Percentiles rank a stretch among this genome's conserved stretches.
phyloP scores from a whole-genome alignment of 2,888 invertebrate genomes.

The Archips xylosteana region DNA sequence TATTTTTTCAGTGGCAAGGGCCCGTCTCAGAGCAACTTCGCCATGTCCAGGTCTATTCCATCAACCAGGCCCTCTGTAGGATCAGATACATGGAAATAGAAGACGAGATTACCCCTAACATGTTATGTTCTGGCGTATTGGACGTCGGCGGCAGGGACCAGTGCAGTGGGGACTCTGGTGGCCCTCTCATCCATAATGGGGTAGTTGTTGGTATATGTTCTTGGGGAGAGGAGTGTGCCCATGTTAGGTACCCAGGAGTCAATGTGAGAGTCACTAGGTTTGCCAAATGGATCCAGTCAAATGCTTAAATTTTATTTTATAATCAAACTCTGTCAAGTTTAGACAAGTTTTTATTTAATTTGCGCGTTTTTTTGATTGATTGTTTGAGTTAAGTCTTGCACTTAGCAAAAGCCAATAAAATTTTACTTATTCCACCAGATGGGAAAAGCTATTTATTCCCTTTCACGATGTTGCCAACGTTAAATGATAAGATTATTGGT shows the following conservation, averaged over 20 bases:
- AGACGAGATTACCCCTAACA: conserved; percentile 17
- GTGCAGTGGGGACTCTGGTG: conserved; percentile 46
- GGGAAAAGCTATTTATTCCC: no score
- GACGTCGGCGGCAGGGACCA: conserved; percentile 41
- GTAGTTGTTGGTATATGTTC: conserved; percentile 47
- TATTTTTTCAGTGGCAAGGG: conserved; percentile 35
- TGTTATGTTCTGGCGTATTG: conserved; percentile 42
- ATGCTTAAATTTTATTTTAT: conserved; percentile 38
- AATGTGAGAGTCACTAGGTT: conserved; percentile 46
- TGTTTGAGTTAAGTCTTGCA: no score
- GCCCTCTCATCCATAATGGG: conserved; percentile 46
- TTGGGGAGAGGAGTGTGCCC: conserved; percentile 44
- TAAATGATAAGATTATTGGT: no score
- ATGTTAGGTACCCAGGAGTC: conserved; percentile 45
- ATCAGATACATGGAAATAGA: conserved; percentile 31
- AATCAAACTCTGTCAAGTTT: no score
- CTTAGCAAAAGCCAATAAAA: no score
- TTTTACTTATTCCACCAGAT: no score
- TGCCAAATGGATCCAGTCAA: conserved; percentile 46
- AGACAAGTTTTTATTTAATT: no score
- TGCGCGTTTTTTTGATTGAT: no score
- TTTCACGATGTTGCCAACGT: no score
- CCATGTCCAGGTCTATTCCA: conserved; percentile 44
- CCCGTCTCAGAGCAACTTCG: conserved; percentile 41
- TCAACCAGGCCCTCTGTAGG: conserved; percentile 44